phyloP scores from a whole-genome alignment of 2,797 vertebrate genomes.

The Eutrigla gurnardus region DNA sequence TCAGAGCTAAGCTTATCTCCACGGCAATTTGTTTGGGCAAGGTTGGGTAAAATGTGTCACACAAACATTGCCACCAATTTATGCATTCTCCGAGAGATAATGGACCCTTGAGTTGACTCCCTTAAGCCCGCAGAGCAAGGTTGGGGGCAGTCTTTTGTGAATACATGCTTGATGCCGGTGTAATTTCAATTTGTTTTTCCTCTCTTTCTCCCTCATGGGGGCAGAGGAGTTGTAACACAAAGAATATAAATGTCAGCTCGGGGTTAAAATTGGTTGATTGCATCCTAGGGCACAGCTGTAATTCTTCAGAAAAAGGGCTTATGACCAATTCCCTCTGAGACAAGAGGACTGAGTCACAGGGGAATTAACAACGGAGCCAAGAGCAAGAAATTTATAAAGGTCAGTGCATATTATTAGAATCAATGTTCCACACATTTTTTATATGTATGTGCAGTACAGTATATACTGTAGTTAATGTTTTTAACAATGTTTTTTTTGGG shows the following conservation, averaged over 20 bases:
- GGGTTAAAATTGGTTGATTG: slow-evolving; percentile 68
- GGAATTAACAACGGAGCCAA: slow-evolving; percentile 51
- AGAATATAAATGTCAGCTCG: slow-evolving; percentile 63
- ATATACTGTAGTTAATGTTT: background rate
- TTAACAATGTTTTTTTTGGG: background rate
- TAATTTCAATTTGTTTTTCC: slow-evolving; percentile 65
- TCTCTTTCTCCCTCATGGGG: slow-evolving; percentile 27
- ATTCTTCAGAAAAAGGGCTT: slow-evolving; percentile 52
- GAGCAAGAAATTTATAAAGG: slow-evolving; percentile 30
- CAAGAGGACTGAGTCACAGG: slow-evolving; percentile 40
- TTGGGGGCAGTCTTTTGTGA: slow-evolving; percentile 49
- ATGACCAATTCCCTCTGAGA: slow-evolving; percentile 62
- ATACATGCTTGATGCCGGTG: slow-evolving; percentile 48
- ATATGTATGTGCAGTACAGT: background rate
- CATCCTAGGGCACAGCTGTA: slow-evolving; percentile 46
- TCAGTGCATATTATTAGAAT: slow-evolving; percentile 39
- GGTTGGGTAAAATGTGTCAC: slow-evolving; percentile 66
- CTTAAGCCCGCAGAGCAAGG: slow-evolving; percentile 40
- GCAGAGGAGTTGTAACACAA: slow-evolving; percentile 53
- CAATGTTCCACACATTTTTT: slow-evolving; percentile 12
- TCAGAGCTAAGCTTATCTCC: slow-evolving; percentile 66
- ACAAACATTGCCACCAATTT: slow-evolving; percentile 53
- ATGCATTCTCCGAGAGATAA: slow-evolving; percentile 57
- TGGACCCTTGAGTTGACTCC: slow-evolving; percentile 56
- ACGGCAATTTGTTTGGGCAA: slow-evolving; percentile 53